These are phyloP conservation scores for Campaea margaritaria DNA, from an alignment of 2,888 invertebrate genomes.

Conservation along the genomic window DNA sequence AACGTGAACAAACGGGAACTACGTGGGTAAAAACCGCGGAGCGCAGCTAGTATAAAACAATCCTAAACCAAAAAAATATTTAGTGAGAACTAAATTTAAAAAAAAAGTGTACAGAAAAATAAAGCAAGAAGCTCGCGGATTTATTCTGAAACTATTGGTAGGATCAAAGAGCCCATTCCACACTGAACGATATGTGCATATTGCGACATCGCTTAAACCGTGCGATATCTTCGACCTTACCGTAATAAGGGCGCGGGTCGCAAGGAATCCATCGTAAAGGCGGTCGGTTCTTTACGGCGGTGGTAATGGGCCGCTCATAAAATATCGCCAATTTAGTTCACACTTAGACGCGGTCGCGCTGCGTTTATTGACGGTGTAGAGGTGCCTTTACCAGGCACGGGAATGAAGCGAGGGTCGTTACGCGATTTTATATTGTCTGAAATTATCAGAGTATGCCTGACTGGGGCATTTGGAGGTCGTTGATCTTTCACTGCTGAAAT, in stretches of 20 bases:
- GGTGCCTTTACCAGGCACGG: slow-evolving; percentile 32
- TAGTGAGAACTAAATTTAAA: too few relatives aligned
- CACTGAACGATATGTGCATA: slow-evolving; percentile 21
- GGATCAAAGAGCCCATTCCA: neutral
- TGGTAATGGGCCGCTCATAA: slow-evolving; percentile 76
- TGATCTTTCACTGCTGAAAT: too few relatives aligned
- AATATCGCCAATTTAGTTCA: slow-evolving; percentile 81
- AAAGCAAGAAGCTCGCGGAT: too few relatives aligned
- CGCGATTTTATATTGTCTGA: slow-evolving; percentile 2
- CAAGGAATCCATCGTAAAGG: slow-evolving; percentile 74
- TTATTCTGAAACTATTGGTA: neutral
- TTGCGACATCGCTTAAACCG: slow-evolving; percentile 25
- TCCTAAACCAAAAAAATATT: too few relatives aligned
- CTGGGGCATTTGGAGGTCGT: neutral
- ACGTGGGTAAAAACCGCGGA: too few relatives aligned
- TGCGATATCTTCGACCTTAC: slow-evolving; percentile 48
- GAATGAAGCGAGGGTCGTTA: slow-evolving; percentile 16
- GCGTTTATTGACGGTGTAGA: slow-evolving; percentile 40
- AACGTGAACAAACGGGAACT: too few relatives aligned
- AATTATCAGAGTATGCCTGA: neutral
- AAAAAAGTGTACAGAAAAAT: too few relatives aligned
- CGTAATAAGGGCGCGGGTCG: slow-evolving; percentile 74
- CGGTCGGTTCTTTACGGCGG: slow-evolving; percentile 69
- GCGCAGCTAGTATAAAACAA: too few relatives aligned
- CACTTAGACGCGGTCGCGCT: slow-evolving; percentile 57